Evolutionary conservation across 2,888 invertebrate genomes (phyloP).

Genomic region (Lottia gigantea): DNA sequence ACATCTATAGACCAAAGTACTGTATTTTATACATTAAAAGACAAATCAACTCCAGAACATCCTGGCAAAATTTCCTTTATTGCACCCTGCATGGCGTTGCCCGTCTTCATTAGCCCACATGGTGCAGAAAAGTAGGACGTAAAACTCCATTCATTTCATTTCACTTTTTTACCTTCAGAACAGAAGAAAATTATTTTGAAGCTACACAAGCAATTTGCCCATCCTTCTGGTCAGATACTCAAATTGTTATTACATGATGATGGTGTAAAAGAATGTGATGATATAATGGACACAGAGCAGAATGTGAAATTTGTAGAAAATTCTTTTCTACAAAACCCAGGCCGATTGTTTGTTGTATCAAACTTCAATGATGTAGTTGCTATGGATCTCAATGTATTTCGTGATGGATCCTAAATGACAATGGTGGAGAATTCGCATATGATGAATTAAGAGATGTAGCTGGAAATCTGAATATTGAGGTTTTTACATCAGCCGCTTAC

Average conservation of each 20-base stretch:
- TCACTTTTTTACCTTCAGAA: too few species aligned
- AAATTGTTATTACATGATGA: neutral
- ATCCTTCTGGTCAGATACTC: neutral
- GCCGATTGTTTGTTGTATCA: conserved; percentile 16
- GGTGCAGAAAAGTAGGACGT: too few species aligned
- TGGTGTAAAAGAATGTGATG: neutral
- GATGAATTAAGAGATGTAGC: conserved; percentile 17
- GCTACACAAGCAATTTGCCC: neutral
- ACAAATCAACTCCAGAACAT: too few species aligned
- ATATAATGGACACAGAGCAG: neutral
- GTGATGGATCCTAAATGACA: conserved; percentile 13
- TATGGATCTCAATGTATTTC: conserved; percentile 16
- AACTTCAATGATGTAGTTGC: conserved; percentile 24
- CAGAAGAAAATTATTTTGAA: neutral
- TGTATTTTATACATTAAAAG: neutral
- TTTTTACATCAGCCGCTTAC: conserved; percentile 10
- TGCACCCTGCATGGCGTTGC: too few species aligned
- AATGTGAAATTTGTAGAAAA: neutral
- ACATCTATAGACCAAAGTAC: conserved; percentile 1
- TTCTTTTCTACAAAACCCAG: conserved; percentile 3
- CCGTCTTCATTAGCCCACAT: too few species aligned
- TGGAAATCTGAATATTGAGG: conserved; percentile 19
- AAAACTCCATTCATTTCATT: too few species aligned
- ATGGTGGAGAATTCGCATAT: conserved; percentile 23
- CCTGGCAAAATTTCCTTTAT: too few species aligned